These are phyloP conservation scores for Drosophila pruinosa DNA, from an alignment of 1,140 invertebrate species.

Conservation along the genomic window DNA sequence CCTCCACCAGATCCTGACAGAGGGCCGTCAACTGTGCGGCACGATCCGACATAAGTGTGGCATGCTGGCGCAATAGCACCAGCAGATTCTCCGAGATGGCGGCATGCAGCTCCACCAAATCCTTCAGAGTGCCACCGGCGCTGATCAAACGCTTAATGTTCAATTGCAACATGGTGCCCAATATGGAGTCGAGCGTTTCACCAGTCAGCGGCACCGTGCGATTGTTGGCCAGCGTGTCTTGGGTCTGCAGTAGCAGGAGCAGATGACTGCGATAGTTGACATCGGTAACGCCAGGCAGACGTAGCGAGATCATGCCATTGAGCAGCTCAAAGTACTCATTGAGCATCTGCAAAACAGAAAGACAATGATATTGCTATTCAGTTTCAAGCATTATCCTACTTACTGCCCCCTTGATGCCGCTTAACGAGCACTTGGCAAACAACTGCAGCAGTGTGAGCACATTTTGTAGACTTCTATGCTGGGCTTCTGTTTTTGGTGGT, in stretches of 20 bases:
- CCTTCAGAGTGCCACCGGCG: constrained; percentile 39
- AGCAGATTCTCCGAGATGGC: constrained; percentile 54
- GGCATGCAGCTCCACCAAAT: constrained; percentile 54
- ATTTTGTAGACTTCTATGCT: constrained; percentile 50
- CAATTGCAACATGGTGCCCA: constrained; percentile 63
- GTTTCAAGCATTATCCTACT: constrained; percentile 11
- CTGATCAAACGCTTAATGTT: constrained; percentile 63
- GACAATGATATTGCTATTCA: neutral
- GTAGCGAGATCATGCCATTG: constrained; percentile 40
- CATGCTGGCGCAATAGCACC: constrained; percentile 63
- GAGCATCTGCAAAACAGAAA: constrained; percentile 58
- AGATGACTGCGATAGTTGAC: constrained; percentile 22
- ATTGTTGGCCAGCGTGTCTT: constrained; percentile 60
- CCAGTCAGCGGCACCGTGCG: constrained; percentile 65
- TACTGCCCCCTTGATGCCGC: constrained; percentile 72
- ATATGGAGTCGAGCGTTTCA: constrained; percentile 67
- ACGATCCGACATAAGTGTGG: constrained; percentile 63
- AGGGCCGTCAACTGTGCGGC: constrained; percentile 66
- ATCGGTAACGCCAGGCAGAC: constrained; percentile 38
- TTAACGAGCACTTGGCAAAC: constrained; percentile 71
- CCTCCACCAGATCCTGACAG: constrained; percentile 72
- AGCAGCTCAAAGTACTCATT: constrained; percentile 75
- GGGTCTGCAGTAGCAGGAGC: constrained; percentile 52
- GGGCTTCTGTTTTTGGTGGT: constrained; percentile 21
- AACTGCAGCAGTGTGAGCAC: constrained; percentile 53